Percentiles rank a stretch among this genome's conserved stretches.
phyloP scores from a whole-genome alignment of 2,797 vertebrate species.

The Moxostoma hubbsi region DNA sequence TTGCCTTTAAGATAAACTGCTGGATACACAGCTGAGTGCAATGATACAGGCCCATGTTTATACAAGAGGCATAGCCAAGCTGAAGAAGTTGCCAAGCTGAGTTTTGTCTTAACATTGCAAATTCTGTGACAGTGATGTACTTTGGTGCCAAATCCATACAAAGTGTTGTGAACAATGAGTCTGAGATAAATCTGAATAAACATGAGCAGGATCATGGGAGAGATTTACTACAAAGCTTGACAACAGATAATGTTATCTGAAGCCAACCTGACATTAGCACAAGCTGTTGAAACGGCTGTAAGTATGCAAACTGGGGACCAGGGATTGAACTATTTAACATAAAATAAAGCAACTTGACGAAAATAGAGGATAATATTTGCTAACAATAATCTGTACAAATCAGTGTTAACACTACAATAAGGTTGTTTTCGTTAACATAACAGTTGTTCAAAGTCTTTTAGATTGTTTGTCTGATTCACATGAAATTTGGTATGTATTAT shows the following conservation, averaged over 20 bases:
- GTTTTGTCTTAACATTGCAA: background rate
- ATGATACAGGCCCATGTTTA: background rate
- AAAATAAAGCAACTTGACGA: background rate
- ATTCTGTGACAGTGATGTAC: conserved; percentile 18
- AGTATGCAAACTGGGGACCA: conserved; percentile 18
- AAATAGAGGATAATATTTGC: background rate
- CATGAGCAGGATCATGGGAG: conserved; percentile 35
- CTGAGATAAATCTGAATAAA: conserved; percentile 41
- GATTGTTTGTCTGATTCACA: too few relatives aligned
- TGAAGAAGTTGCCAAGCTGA: background rate
- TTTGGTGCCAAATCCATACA: conserved; percentile 32
- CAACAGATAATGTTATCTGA: conserved; percentile 46
- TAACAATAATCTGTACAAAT: too few relatives aligned
- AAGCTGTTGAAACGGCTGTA: conserved; percentile 27
- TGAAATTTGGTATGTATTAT: too few relatives aligned
- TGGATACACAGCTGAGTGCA: background rate
- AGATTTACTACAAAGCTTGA: conserved; percentile 45
- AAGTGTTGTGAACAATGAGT: conserved; percentile 41
- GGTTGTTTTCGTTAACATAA: too few relatives aligned
- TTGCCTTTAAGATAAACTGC: background rate
- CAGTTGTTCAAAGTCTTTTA: too few relatives aligned
- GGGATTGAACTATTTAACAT: conserved; percentile 5
- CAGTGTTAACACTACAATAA: too few relatives aligned
- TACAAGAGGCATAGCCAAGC: conserved; percentile 2
- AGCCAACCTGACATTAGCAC: conserved; percentile 43